phyloP scores from a whole-genome alignment of 1,140 invertebrate genomes.

The Cotesia chilonis region DNA sequence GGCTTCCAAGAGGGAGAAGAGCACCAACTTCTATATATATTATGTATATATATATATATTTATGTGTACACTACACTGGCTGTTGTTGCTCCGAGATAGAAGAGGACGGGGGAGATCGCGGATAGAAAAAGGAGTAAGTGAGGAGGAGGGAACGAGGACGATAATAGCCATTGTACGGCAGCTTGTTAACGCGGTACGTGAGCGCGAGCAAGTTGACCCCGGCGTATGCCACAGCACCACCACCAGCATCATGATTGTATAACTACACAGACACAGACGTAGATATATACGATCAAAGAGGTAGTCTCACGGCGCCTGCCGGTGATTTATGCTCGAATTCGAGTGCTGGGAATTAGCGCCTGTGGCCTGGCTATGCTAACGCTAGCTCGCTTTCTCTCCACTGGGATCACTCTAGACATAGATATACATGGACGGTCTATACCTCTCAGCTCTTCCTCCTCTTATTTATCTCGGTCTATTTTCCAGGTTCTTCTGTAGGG shows the following conservation, averaged over 20 bases:
- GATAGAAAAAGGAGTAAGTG: background rate
- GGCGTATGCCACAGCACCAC: conserved; percentile 31
- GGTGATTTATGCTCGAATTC: conserved; percentile 37
- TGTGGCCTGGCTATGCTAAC: background rate
- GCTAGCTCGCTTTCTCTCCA: too few species aligned
- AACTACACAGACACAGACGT: background rate
- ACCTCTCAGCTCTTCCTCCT: background rate
- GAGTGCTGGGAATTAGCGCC: conserved; percentile 31
- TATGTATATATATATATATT: too few species aligned
- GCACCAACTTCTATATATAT: conserved; percentile 17
- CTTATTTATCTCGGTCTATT: background rate
- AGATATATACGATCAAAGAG: conserved; percentile 5
- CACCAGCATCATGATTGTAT: conserved; percentile 18
- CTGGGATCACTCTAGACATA: too few species aligned
- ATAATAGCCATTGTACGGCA: conserved; percentile 49
- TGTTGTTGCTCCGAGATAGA: background rate
- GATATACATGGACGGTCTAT: background rate
- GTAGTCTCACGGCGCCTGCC: conserved; percentile 20
- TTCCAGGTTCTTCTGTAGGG: background rate
- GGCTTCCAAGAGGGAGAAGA: conserved; percentile 16
- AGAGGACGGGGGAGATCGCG: conserved; percentile 14
- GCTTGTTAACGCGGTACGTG: conserved; percentile 51
- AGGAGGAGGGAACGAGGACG: conserved; percentile 32
- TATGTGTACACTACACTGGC: too few species aligned
- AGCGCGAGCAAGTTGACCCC: conserved; percentile 42